Conservation (phyloP, 2,113 vertebrate genomes). For the Furnarius figulus region DNA sequence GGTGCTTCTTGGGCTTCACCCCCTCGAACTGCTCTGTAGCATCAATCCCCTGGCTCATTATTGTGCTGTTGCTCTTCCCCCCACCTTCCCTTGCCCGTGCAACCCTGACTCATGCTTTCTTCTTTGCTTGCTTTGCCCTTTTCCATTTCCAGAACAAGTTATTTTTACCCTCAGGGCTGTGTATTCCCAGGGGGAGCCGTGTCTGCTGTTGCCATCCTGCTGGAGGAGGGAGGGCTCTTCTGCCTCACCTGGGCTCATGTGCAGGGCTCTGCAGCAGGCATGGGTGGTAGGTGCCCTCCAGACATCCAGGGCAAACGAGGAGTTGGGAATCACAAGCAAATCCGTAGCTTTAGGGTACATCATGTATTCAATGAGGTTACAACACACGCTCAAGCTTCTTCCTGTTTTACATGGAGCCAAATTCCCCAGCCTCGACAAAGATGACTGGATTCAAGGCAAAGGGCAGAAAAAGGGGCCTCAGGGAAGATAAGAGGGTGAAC, state of each 20-base stretch:
- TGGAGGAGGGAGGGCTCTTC: neutral
- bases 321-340: accelerated
- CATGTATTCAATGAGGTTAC: neutral
- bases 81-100: neutral
- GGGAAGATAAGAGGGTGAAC: neutral
- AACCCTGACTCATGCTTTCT: neutral
- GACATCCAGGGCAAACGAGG: neutral
- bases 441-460: neutral
- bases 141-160: neutral
- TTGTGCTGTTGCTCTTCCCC: neutral
- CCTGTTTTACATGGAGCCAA: neutral
- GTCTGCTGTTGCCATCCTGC: neutral
- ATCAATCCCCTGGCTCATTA: neutral
- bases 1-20: neutral
- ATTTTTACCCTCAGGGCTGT: neutral
- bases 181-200: neutral
- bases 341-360: accelerated
- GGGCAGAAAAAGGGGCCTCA: neutral
- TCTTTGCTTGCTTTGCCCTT: neutral
- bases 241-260: neutral
- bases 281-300: neutral
- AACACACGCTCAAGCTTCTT: neutral
- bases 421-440: neutral
- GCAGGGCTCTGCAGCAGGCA: neutral
- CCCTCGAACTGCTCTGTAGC: neutral